Evolutionary conservation across 2,888 invertebrate genomes (phyloP).

Genomic region (Quadriops clusia): DNA sequence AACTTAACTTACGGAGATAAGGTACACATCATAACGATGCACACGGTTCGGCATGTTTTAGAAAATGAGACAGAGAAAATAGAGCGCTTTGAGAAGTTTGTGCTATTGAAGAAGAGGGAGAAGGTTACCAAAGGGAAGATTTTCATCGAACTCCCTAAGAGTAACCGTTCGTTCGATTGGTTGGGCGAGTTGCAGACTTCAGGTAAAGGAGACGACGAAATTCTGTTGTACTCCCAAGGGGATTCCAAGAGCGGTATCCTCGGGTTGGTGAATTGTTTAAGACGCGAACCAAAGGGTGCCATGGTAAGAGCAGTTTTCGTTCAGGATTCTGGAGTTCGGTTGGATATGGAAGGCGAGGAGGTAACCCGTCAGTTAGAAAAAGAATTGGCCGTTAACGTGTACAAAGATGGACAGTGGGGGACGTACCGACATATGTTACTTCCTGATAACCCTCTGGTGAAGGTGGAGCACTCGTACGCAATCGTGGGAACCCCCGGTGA

Average conservation of each 20-base stretch:
- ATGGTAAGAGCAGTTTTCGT: slow-evolving; percentile 48
- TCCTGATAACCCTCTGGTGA: slow-evolving; percentile 37
- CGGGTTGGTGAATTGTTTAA: slow-evolving; percentile 81
- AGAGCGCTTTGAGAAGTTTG: slow-evolving; percentile 38
- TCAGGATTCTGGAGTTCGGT: slow-evolving; percentile 48
- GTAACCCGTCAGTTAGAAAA: slow-evolving; percentile 55
- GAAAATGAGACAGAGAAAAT: neutral
- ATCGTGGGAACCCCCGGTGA: slow-evolving; percentile 74
- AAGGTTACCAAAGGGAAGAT: slow-evolving; percentile 37
- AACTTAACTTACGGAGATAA: too few species aligned
- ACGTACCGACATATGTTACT: slow-evolving; percentile 73
- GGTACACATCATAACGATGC: too few species aligned
- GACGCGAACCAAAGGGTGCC: slow-evolving; percentile 53
- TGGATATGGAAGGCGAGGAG: slow-evolving; percentile 50
- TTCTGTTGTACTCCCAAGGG: slow-evolving; percentile 52
- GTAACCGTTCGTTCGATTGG: slow-evolving; percentile 41
- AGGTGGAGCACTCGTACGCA: slow-evolving; percentile 58
- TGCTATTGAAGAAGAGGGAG: slow-evolving; percentile 42
- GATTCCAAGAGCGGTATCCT: slow-evolving; percentile 63
- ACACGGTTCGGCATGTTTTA: neutral
- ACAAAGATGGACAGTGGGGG: slow-evolving; percentile 44
- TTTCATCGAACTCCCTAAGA: slow-evolving; percentile 37
- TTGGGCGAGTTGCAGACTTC: slow-evolving; percentile 36
- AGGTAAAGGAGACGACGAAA: slow-evolving; percentile 23
- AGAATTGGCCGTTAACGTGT: slow-evolving; percentile 72